Evolutionary conservation across 2,888 invertebrate genomes (phyloP), one percentile per base, ranked within the genome.

Genomic region (Idaea biselata): DNA sequence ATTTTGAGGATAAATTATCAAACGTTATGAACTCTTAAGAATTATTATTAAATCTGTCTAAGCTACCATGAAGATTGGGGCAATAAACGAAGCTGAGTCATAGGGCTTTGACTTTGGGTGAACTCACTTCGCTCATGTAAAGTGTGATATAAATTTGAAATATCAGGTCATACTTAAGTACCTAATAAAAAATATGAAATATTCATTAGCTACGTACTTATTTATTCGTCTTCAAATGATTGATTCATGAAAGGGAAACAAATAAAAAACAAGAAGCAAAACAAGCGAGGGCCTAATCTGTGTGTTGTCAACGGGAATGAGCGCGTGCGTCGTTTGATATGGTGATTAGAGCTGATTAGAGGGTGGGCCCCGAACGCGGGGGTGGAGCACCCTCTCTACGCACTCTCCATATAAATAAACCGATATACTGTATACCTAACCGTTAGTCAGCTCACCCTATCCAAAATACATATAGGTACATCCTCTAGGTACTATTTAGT

Each of bases 271-370:
- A 73, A 80, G 74, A 66, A 74, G 73, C 72, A 74, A 76, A 77
- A 77, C 78, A 75, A 74, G 73, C 74, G 75, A 74, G 71, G 72
- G 73, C 78, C 78, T 91, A 89, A 91, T 89, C 86, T 88, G 86
- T 82, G 84, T 88, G 89, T 90, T 91, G 91, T 90, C 89, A 87
- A 81, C 86, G 82, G 83, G 85, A 89, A 90, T 88, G 88, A 87
- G 84, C 82, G 88, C 85, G 87, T 87, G 84, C 88, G 89, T 88
- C 89, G 91, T 92, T 92, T 92, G 92, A 92, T 92, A 92, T 92
- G 92, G 89, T 92, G 92, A 92, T 92, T 91, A 92, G 88, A 88
- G 83, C 88, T 92, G 92, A 92, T 92, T 92, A 92, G 90, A 88
- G 82, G 79, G 78, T 66, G 71, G 69, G 69, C 68, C 66, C 64